A percentile compares a stretch with the other conserved stretches of the same genome.
Evolutionary conservation across 1,140 invertebrate genomes (phyloP).

Genomic region (Drosophila lowei): DNA sequence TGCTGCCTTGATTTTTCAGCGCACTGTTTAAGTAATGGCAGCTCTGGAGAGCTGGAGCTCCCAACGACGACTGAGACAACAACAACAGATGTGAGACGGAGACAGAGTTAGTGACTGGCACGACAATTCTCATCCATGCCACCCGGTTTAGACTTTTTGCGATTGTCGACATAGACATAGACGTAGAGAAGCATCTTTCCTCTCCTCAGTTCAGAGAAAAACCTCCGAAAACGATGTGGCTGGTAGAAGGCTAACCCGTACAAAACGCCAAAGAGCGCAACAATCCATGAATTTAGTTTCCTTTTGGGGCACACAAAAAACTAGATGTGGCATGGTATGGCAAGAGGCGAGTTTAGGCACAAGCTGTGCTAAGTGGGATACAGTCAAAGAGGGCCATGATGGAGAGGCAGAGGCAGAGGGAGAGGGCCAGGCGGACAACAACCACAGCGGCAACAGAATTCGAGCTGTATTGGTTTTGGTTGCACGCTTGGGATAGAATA

Average conservation of each 20-base stretch:
- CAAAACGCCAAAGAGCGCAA: constrained; percentile 70
- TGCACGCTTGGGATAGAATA: constrained; percentile 42
- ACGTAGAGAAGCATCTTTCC: constrained; percentile 6
- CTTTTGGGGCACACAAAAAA: constrained; percentile 63
- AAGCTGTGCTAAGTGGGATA: constrained; percentile 29
- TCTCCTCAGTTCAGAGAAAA: constrained; percentile 17
- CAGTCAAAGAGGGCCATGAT: not conserved
- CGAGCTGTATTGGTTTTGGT: constrained; percentile 41
- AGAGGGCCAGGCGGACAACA: constrained; percentile 7
- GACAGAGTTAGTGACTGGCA: constrained; percentile 36
- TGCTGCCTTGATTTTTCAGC: constrained; percentile 75
- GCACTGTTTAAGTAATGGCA: constrained; percentile 75
- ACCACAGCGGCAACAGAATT: constrained; percentile 33
- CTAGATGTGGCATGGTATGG: constrained; percentile 34
- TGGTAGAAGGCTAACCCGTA: constrained; percentile 53
- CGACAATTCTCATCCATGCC: constrained; percentile 61
- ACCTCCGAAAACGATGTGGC: constrained; percentile 39
- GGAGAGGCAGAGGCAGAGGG: too few species aligned
- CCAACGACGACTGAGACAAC: constrained; percentile 20
- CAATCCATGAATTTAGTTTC: constrained; percentile 79
- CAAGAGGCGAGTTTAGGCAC: constrained; percentile 41
- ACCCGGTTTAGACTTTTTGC: constrained; percentile 60
- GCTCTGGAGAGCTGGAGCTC: constrained; percentile 27
- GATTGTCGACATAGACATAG: constrained; percentile 13
- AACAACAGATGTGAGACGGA: constrained; percentile 11